These are phyloP conservation scores for Parthenolecanium corni DNA, from an alignment of 2,888 invertebrate genomes.

Conservation along the genomic window DNA sequence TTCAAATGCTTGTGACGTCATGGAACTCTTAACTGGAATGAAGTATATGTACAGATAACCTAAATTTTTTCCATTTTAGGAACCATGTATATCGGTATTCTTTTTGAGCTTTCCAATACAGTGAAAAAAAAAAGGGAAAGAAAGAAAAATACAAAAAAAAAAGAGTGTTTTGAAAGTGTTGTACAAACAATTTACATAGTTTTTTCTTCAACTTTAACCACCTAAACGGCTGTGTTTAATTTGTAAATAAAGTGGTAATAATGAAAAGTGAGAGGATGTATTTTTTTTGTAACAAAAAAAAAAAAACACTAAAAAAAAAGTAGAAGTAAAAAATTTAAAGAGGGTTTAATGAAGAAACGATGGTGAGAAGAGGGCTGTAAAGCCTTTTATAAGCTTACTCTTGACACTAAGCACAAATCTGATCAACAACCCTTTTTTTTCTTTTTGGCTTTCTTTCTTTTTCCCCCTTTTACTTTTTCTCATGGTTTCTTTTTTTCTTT, in stretches of 20 bases:
- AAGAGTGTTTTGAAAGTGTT: slow-evolving; percentile 11
- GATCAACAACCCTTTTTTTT: slow-evolving; percentile 24
- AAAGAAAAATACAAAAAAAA: background rate
- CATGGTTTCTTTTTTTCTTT: background rate
- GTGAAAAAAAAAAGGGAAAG: background rate
- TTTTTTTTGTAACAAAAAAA: background rate
- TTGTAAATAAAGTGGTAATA: slow-evolving; percentile 28
- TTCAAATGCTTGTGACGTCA: no score
- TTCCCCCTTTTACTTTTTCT: no score
- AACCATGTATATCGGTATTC: no score
- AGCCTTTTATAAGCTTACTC: slow-evolving; percentile 27
- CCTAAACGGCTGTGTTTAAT: slow-evolving; percentile 27
- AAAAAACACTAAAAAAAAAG: slow-evolving; percentile 11
- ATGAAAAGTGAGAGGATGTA: slow-evolving; percentile 19
- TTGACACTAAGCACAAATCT: slow-evolving; percentile 27
- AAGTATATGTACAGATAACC: no score
- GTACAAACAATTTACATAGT: slow-evolving; percentile 21
- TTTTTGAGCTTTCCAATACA: no score
- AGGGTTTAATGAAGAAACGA: slow-evolving; percentile 27
- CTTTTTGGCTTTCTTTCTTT: no score
- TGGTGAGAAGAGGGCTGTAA: slow-evolving; percentile 27
- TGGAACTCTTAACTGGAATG: no score
- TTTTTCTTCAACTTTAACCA: slow-evolving; percentile 4
- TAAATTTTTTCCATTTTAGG: no score
- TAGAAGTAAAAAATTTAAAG: slow-evolving; percentile 3